Evolutionary conservation across 2,797 vertebrate genomes (phyloP).

Genomic region (Leuciscus waleckii): DNA sequence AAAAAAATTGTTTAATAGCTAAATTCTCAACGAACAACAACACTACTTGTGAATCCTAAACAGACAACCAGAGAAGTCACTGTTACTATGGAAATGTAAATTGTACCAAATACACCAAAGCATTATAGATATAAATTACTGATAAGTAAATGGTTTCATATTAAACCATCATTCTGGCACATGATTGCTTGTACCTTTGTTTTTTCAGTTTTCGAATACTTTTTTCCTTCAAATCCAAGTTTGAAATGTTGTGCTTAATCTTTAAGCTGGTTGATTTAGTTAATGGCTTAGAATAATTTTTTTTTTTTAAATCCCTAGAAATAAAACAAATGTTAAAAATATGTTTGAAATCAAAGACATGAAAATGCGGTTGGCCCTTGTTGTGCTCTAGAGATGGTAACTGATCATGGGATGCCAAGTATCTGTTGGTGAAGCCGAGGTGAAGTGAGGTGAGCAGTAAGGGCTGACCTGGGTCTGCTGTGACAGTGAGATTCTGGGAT

Average conservation of each 20-base stretch:
- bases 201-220: not conserved
- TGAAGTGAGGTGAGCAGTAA: constrained; percentile 24
- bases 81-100: not conserved
- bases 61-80: not conserved
- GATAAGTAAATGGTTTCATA: not conserved
- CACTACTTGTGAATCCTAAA: not conserved
- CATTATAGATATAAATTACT: not conserved
- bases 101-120: not conserved
- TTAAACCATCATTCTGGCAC: not conserved
- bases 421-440: constrained; percentile 12
- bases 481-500: constrained; percentile 41
- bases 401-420: not conserved
- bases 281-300: not conserved
- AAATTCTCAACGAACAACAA: not conserved
- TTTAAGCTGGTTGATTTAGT: not conserved
- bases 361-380: not conserved
- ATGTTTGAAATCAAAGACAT: not conserved
- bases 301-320: not conserved
- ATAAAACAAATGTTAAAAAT: not conserved
- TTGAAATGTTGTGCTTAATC: not conserved
- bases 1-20: not conserved
- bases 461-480: constrained; percentile 10
- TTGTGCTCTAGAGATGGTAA: not conserved
- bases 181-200: not conserved
- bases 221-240: not conserved